Base-by-base conservation (phyloP, 2,113 vertebrate genomes). In the Polyodon spathula region DNA sequence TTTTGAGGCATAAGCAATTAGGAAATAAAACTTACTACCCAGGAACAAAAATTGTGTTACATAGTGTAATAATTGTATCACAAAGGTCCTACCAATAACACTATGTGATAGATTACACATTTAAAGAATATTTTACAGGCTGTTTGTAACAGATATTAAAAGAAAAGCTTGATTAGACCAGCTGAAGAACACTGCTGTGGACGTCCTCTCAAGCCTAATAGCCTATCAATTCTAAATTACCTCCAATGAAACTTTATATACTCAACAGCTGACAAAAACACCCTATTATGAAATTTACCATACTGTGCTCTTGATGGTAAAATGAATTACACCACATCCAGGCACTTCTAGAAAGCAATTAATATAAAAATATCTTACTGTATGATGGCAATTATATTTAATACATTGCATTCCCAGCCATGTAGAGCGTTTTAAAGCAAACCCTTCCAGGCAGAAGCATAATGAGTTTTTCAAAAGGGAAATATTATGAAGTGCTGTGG, bases 401-500 rank as follows among this genome's bases (percentile, higher is more conserved):
- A 65, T 48, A 12, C 12, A 6, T n/a, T 40, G 9, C 43, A 71
- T 69, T 56, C 66, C 2, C 37, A 55, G 61, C 39, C 66, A 53
- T 39, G 59, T 14, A 10, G 70, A 63, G n/a, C 3, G 15, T 46
- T 53, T 62, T 65, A 58, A 63, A 40, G 54, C 17, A 46, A 66
- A 56, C 0, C 40, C 40, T 78, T 73, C 56, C 71, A 78, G 48
- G 55, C 40, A 70, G 8, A 48, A 15, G 46, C 27, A 70, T 54
- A 71, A 75, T 39, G 8, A 77, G 4, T 37, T 71, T 58, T 69
- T 59, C 68, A n/a, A n/a, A n/a, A n/a, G n/a, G n/a, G n/a, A n/a
- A n/a, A n/a, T n/a, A n/a, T n/a, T n/a, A n/a, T 56, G 40, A 41
- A 75, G 16, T 56, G 66, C 27, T 63, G 12, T 27, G 59, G 66